Conservation (phyloP, 1,140 invertebrate species). For the Phymastichus coffea region DNA sequence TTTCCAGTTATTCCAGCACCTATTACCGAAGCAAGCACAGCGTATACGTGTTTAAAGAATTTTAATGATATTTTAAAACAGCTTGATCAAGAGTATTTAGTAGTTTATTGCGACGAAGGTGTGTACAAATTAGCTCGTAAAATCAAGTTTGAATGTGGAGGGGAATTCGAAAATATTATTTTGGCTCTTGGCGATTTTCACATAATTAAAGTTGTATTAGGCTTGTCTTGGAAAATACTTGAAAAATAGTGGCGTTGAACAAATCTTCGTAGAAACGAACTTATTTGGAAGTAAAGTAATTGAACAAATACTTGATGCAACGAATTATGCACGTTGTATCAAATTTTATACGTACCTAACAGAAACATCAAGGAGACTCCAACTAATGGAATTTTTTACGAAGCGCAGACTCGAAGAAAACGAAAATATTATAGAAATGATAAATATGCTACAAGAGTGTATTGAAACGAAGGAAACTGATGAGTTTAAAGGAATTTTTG, state of each 20-base stretch:
- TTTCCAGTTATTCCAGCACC: not conserved
- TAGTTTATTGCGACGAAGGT: not conserved
- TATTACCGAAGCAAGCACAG: not conserved
- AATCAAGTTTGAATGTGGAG: not conserved
- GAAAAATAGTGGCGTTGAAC: conserved; percentile 25
- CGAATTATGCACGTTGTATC: conserved; percentile 23
- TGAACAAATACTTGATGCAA: conserved; percentile 22
- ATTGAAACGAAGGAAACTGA: not conserved
- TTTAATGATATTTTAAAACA: not conserved
- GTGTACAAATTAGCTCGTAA: not conserved
- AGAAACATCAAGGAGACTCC: conserved; percentile 19
- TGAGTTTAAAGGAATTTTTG: not conserved
- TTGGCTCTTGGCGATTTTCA: conserved; percentile 13
- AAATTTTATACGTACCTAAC: conserved; percentile 17
- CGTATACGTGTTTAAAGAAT: not conserved
- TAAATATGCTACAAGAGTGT: not conserved
- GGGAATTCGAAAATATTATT: not conserved
- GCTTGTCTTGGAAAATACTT: conserved; percentile 27
- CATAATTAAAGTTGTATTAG: conserved; percentile 19
- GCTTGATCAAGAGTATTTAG: not conserved
- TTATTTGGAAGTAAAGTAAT: conserved; percentile 7
- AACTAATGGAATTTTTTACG: conserved; percentile 23
- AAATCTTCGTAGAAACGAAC: conserved; percentile 23
- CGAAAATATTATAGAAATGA: not conserved
- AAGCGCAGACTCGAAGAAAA: conserved; percentile 5